These are phyloP conservation scores for Glaucidium brasilianum DNA, from an alignment of 2,113 vertebrate species.

Conservation along the genomic window DNA sequence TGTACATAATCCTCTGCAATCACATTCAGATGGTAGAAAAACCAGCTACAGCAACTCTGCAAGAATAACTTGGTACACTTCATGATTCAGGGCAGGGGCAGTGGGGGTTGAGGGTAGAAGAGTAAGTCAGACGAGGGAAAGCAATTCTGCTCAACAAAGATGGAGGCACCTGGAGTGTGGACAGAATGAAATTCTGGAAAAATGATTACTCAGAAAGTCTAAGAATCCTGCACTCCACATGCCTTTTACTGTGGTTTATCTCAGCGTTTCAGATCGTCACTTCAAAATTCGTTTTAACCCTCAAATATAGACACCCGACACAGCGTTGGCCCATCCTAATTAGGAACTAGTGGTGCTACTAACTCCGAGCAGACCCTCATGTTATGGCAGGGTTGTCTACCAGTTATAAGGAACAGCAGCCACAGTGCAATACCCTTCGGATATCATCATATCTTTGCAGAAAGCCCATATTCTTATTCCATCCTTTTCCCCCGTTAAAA, in stretches of 20 bases:
- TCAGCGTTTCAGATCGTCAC: background rate
- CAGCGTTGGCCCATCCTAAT: fast-evolving
- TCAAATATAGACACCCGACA: background rate
- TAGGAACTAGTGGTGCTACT: fast-evolving
- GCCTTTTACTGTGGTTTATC: background rate
- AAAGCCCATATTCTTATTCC: background rate
- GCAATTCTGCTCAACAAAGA: background rate
- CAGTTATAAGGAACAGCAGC: background rate
- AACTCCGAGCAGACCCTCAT: background rate
- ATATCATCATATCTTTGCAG: background rate
- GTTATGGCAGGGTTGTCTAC: fast-evolving
- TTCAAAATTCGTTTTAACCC: background rate
- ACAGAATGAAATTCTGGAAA: background rate
- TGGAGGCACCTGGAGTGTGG: fast-evolving
- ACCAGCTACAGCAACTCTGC: background rate
- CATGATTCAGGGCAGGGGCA: fast-evolving
- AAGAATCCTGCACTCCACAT: background rate
- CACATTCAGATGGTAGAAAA: background rate
- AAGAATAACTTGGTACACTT: background rate
- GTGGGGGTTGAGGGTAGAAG: background rate
- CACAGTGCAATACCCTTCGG: background rate
- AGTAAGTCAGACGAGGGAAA: background rate
- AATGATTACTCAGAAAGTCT: background rate
- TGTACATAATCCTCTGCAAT: background rate
- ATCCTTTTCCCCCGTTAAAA: background rate